Evolutionary conservation across 2,113 vertebrate genomes (phyloP).

Genomic region (Toxostoma redivivum): DNA sequence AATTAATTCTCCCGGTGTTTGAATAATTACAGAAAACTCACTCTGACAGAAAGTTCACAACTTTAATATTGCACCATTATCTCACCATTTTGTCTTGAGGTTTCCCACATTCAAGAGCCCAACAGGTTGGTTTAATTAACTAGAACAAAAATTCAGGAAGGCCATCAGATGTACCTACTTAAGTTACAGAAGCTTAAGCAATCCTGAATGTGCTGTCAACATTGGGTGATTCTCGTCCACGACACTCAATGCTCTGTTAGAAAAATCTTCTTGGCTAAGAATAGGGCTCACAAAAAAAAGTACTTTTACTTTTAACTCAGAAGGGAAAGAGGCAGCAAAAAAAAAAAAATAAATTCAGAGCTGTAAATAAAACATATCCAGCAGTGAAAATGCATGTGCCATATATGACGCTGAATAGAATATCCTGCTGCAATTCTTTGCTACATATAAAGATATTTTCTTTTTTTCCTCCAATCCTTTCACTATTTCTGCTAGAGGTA

Average conservation of each 20-base stretch:
- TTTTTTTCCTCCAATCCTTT: neutral
- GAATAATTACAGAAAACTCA: neutral
- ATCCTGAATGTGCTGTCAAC: neutral
- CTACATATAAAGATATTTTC: neutral
- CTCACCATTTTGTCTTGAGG: neutral
- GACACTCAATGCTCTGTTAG: neutral
- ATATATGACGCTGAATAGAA: neutral
- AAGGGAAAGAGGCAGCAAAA: neutral
- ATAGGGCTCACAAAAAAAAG: neutral
- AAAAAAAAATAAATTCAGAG: neutral
- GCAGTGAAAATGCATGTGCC: neutral
- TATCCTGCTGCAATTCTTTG: neutral
- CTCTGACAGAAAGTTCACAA: neutral
- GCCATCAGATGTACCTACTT: neutral
- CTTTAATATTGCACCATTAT: neutral
- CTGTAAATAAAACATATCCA: constrained; percentile 1
- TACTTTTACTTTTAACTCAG: neutral
- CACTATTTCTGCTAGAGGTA: neutral
- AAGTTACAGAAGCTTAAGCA: neutral
- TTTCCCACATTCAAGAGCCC: neutral
- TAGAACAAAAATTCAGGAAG: neutral
- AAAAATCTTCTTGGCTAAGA: neutral
- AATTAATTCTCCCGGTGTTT: neutral
- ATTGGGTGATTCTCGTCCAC: neutral
- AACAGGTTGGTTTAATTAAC: neutral